A percentile compares a stretch with the other conserved stretches of the same genome.
phyloP scores from a whole-genome alignment of 2,888 invertebrate species.

The Cyclophora albipunctata region DNA sequence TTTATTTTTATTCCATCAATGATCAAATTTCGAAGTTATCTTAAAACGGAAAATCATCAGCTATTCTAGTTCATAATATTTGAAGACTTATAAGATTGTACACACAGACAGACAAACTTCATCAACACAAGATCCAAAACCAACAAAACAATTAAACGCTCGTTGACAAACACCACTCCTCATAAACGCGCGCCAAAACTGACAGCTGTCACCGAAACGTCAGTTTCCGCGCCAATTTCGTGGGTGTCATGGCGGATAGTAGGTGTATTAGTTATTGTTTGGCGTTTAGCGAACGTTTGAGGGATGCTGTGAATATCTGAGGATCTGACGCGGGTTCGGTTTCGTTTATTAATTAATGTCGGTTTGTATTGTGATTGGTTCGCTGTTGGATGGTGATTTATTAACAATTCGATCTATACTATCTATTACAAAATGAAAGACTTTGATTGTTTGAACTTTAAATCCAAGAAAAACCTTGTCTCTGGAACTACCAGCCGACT shows the following conservation, averaged over 20 bases:
- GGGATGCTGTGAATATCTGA: not conserved
- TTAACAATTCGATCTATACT: too few species aligned
- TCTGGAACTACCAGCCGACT: too few species aligned
- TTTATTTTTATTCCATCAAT: too few species aligned
- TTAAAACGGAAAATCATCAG: too few species aligned
- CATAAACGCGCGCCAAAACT: constrained; percentile 33
- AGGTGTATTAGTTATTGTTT: constrained; percentile 13
- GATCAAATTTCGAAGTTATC: too few species aligned
- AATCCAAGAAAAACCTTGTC: too few species aligned
- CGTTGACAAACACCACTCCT: constrained; percentile 31
- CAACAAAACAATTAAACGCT: constrained; percentile 34
- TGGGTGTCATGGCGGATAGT: constrained; percentile 16
- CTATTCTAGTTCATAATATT: too few species aligned
- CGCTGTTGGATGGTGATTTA: too few species aligned
- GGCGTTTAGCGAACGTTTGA: not conserved
- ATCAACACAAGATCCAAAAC: constrained; percentile 15
- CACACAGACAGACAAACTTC: too few species aligned
- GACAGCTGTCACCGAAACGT: constrained; percentile 45
- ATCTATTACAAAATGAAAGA: too few species aligned
- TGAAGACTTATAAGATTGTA: too few species aligned
- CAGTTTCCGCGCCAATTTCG: constrained; percentile 47
- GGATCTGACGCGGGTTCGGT: not conserved
- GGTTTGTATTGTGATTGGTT: not conserved
- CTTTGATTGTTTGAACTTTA: too few species aligned
- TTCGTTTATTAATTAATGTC: not conserved